Percentiles rank a stretch among this genome's conserved stretches.
Evolutionary conservation across 1,140 invertebrate genomes (phyloP).

Genomic region (Bombus cullumanus): DNA sequence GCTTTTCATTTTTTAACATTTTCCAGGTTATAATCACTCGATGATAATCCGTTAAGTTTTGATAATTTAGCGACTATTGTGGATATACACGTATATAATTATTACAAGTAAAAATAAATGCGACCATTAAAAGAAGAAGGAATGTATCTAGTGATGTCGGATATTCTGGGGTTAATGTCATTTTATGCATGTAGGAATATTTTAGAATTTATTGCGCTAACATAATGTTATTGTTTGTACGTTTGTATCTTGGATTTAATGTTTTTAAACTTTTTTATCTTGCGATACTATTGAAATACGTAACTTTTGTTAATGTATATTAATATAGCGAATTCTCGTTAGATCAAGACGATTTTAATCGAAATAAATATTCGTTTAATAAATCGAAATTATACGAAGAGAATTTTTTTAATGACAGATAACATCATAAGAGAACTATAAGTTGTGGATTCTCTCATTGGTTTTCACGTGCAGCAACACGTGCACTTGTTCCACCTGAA

Average conservation of each 20-base stretch:
- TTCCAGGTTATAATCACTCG: neutral
- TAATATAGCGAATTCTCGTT: neutral
- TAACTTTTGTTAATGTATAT: neutral
- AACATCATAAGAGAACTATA: no score
- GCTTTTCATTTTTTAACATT: neutral
- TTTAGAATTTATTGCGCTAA: neutral
- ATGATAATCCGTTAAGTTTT: slow-evolving; percentile 23
- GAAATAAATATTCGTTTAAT: neutral
- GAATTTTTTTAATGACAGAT: neutral
- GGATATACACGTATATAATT: slow-evolving; percentile 31
- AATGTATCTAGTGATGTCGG: neutral
- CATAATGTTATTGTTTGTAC: neutral
- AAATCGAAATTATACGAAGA: neutral
- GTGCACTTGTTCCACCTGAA: neutral
- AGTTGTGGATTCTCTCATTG: slow-evolving; percentile 10
- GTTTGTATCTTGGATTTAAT: neutral
- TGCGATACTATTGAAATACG: no score
- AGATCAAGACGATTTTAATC: neutral
- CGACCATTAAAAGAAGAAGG: neutral
- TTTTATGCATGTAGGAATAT: neutral
- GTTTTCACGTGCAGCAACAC: slow-evolving; percentile 12
- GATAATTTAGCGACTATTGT: slow-evolving; percentile 34
- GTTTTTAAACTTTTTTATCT: neutral
- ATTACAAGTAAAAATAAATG: slow-evolving; percentile 42
- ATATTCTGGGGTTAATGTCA: slow-evolving; percentile 31